Evolutionary conservation across 2,797 vertebrate genomes (phyloP), one percentile per base, ranked within the genome.

Genomic region (Oryzias sinensis): DNA sequence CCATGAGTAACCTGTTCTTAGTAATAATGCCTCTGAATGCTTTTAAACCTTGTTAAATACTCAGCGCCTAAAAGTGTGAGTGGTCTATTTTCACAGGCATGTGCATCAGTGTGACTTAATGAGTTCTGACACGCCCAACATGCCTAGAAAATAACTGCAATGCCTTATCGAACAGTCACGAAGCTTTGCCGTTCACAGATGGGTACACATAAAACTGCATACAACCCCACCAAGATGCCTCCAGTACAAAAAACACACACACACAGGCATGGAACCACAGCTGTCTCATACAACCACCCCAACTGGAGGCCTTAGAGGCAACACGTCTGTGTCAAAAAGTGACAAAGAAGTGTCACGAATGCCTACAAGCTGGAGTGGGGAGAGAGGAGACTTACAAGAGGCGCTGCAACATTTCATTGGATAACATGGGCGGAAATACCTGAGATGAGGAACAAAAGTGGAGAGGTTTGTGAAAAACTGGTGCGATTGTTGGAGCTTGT

Each of bases 91-190:
- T 64, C 69, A 61, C 24, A 61, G 11, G 41, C 43, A 22, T 43
- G 9, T 46, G 33, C 18, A 43, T 49, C 29, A 29, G 45, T 52
- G 20, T 76, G 81, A 87, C 53, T 57, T 81, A 58, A 89, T 62
- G 43, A 68, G 62, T 69, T 71, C 18, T 79, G 88, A 88, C 87
- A 85, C 73, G 62, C 66, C 77, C 80, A 84, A 85, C 83, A 84
- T 84, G 85, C 72, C 79, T 33, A 66, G 68, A 81, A 86, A 85
- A 81, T 75, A 81, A 77, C 70, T 72, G 62, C 57, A 59, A 52
- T 74, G 74, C 62, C 75, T 17, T 14, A 60, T 48, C 59, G 70
- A 84, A 43, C 24, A 53, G 61, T 65, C 70, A 20, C 15, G 22
- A 45, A 45, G 54, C 61, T 63, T 59, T 50, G 58, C 68, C 65